Evolutionary conservation across 2,113 vertebrate species (phyloP).

Genomic region (Pithys albifrons): DNA sequence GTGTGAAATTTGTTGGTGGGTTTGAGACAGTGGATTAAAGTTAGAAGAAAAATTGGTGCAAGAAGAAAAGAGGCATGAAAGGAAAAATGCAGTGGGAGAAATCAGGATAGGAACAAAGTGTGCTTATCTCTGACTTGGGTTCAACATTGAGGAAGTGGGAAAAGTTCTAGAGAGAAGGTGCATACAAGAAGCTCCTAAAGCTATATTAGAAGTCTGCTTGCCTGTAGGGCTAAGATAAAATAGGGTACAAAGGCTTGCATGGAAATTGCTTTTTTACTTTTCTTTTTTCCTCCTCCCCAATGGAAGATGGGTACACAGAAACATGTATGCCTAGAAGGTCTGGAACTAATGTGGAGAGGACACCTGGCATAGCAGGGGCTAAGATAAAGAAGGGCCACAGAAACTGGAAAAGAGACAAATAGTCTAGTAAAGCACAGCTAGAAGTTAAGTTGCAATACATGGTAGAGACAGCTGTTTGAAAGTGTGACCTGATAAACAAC

Average conservation of each 20-base stretch:
- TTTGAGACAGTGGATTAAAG: slow-evolving; percentile 41
- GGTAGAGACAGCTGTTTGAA: slow-evolving; percentile 15
- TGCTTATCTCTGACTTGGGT: slow-evolving; percentile 6
- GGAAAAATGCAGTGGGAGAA: neutral
- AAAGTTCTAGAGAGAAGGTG: slow-evolving; percentile 2
- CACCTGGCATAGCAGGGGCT: slow-evolving; percentile 58
- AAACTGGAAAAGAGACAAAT: slow-evolving; percentile 12
- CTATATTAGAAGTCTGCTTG: slow-evolving; percentile 37
- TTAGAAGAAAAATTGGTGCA: slow-evolving; percentile 18
- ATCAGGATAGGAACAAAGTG: neutral
- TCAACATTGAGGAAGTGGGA: neutral
- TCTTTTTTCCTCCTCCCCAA: neutral
- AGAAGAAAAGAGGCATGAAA: slow-evolving; percentile 10
- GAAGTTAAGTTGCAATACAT: neutral
- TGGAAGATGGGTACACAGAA: neutral
- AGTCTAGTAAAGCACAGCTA: neutral
- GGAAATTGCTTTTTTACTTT: neutral
- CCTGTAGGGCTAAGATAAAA: slow-evolving; percentile 56
- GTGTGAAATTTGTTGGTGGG: slow-evolving; percentile 47
- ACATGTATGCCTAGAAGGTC: slow-evolving; percentile 26
- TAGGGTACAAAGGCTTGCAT: neutral
- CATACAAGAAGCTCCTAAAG: neutral
- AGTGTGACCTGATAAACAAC: slow-evolving; percentile 9
- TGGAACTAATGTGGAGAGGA: slow-evolving; percentile 54
- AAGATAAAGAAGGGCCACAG: slow-evolving; percentile 47